Evolutionary conservation across 2,888 invertebrate genomes (phyloP).

Genomic region (Chrysolina haemoptera): DNA sequence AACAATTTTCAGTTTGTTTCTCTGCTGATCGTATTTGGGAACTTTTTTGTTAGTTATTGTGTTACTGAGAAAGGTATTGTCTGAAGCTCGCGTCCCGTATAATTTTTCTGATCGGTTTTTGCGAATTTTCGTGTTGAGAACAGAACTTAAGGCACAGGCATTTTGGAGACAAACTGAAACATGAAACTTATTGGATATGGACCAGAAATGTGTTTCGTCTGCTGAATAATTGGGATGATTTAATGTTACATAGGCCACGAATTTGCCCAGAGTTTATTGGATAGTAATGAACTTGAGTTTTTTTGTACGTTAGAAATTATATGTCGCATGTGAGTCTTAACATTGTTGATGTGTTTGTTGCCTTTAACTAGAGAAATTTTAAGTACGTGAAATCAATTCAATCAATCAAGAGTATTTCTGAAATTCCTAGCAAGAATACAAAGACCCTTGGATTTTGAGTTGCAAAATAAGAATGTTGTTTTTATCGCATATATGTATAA

Average conservation of each 20-base stretch:
- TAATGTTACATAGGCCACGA: slow-evolving; percentile 42
- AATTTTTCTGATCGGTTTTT: too few relatives aligned
- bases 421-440: too few relatives aligned
- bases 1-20: slow-evolving; percentile 5
- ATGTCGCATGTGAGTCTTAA: slow-evolving; percentile 26
- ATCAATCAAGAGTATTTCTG: not conserved
- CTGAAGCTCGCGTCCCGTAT: too few relatives aligned
- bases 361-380: slow-evolving; percentile 14
- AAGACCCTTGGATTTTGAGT: too few relatives aligned
- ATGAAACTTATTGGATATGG: slow-evolving; percentile 30
- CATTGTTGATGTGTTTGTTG: slow-evolving; percentile 6
- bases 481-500: too few relatives aligned
- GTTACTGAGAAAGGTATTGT: too few relatives aligned
- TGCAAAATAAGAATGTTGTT: too few relatives aligned
- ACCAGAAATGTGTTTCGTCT: slow-evolving; percentile 42
- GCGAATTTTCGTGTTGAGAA: too few relatives aligned
- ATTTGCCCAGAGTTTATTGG: slow-evolving; percentile 13
- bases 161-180: not conserved
- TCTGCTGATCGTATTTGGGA: too few relatives aligned
- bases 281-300: slow-evolving; percentile 20
- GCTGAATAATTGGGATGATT: slow-evolving; percentile 35
- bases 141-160: not conserved
- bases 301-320: slow-evolving; percentile 18
- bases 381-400: not conserved
- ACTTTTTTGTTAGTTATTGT: too few relatives aligned